Percentiles rank a stretch among this genome's conserved stretches.
Conservation (phyloP, 1,140 invertebrate genomes). For the Anastrepha obliqua region DNA sequence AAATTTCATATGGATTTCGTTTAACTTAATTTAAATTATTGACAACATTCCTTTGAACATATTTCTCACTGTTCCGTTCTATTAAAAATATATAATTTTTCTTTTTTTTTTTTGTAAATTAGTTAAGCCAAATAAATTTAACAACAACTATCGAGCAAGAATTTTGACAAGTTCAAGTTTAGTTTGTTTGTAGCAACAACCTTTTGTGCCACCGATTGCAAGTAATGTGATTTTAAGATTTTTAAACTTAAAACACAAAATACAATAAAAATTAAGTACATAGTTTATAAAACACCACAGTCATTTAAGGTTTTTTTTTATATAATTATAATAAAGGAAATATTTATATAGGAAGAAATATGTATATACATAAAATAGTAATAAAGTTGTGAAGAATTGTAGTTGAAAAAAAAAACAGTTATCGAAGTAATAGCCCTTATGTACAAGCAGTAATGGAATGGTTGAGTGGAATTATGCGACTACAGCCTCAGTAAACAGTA, state of each 20-base stretch:
- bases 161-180: slow-evolving; percentile 12
- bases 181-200: background rate
- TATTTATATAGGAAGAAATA: slow-evolving; percentile 3
- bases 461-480: too few relatives aligned
- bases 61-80: background rate
- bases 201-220: background rate
- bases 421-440: slow-evolving; percentile 52
- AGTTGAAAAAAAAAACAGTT: slow-evolving; percentile 58
- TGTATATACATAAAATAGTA: slow-evolving; percentile 55
- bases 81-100: background rate
- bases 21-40: slow-evolving; percentile 44
- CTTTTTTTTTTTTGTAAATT: slow-evolving; percentile 19
- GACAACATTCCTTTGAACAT: slow-evolving; percentile 17
- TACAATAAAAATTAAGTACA: slow-evolving; percentile 63
- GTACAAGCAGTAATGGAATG: slow-evolving; percentile 47
- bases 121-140: slow-evolving; percentile 21
- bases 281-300: slow-evolving; percentile 74
- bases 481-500: too few relatives aligned
- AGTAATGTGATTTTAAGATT: background rate
- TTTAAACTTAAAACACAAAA: slow-evolving; percentile 2
- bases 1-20: slow-evolving; percentile 23
- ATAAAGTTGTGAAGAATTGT: slow-evolving; percentile 33
- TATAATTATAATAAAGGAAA: slow-evolving; percentile 14
- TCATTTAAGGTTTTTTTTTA: slow-evolving; percentile 64
- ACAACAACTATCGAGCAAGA: slow-evolving; percentile 58